Conservation (phyloP, 64 coral and sea anemone species). For the Montipora efflorescens region DNA sequence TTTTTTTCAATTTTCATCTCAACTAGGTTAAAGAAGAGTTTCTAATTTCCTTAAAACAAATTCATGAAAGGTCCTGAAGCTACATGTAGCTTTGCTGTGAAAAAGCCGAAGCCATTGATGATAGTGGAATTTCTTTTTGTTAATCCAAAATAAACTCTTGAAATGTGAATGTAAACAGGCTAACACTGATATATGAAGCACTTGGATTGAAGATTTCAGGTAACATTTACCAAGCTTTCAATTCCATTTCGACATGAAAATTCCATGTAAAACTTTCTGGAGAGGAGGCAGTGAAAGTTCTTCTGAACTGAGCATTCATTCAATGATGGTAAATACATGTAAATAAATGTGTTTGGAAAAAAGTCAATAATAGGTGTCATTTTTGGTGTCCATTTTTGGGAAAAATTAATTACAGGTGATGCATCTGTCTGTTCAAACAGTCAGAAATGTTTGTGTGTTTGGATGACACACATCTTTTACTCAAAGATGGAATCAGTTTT, state of each 20-base stretch:
- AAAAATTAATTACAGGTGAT: background rate
- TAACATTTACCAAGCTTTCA: background rate
- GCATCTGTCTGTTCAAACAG: background rate
- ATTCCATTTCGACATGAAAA: background rate
- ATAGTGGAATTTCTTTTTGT: conserved; percentile 2
- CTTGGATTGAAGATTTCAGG: background rate
- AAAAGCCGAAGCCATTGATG: background rate
- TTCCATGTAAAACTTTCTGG: background rate
- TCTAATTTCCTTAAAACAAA: background rate
- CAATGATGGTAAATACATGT: background rate
- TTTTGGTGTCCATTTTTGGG: background rate
- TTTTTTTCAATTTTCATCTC: too few relatives aligned
- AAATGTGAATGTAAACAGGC: conserved; percentile 21
- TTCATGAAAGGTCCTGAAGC: background rate
- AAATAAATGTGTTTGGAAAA: background rate
- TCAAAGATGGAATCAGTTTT: too few relatives aligned
- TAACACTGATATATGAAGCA: background rate
- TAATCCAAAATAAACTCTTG: background rate
- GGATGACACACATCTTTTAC: background rate
- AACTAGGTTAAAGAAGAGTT: too few relatives aligned
- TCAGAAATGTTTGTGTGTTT: background rate
- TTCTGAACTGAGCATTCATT: background rate
- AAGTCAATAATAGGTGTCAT: background rate
- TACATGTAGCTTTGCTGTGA: background rate
- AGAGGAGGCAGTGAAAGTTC: background rate